Conservation (phyloP, 2,888 invertebrate genomes). For the Chymomyza fuscimana region DNA sequence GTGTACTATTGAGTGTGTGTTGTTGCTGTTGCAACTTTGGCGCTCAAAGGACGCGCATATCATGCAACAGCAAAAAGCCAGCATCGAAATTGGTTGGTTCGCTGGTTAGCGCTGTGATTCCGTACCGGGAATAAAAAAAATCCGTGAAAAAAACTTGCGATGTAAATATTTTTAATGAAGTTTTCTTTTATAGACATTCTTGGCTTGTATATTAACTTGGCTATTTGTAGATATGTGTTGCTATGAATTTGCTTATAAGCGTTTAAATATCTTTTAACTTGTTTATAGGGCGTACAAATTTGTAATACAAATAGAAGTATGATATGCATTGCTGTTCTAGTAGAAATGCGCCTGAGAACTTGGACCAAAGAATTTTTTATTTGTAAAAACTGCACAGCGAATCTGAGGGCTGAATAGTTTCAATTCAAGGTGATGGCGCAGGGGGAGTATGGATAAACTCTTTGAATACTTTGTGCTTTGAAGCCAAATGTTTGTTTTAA, state of each 20-base stretch:
- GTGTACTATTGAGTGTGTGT: background rate
- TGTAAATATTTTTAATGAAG: background rate
- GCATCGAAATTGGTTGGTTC: constrained; percentile 4
- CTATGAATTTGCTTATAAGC: too few species aligned
- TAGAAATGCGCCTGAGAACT: too few species aligned
- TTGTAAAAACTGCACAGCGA: too few species aligned
- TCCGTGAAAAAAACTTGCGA: background rate
- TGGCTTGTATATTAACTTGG: background rate
- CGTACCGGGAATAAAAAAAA: background rate
- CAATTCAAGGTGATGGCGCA: too few species aligned
- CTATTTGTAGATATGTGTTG: background rate
- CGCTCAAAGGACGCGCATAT: constrained; percentile 12
- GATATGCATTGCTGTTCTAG: too few species aligned
- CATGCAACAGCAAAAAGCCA: background rate
- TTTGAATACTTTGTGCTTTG: too few species aligned
- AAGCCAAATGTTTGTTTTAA: too few species aligned
- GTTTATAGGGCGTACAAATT: background rate
- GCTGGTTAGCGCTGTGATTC: background rate
- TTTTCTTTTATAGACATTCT: background rate
- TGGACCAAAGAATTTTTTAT: too few species aligned
- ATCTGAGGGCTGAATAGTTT: too few species aligned
- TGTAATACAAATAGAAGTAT: background rate
- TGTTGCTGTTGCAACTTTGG: constrained; percentile 9
- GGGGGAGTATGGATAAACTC: too few species aligned
- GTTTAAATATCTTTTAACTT: background rate